Percentiles rank a stretch among this genome's conserved stretches.
Conservation (phyloP, 2,797 vertebrate genomes). For the Oreonectes daqikongensis region DNA sequence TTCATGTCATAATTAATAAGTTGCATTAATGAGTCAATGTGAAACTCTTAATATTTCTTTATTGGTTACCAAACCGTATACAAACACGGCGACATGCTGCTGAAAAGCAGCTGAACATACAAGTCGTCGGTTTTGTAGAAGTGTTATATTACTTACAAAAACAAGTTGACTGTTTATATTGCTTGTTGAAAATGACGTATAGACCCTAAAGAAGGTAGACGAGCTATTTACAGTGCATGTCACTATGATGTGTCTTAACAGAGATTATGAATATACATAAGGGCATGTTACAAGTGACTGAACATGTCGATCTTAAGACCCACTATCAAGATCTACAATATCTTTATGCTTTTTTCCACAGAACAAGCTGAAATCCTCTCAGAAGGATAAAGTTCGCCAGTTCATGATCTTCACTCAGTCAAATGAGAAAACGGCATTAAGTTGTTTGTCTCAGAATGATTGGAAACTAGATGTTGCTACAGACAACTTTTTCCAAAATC, state of each 20-base stretch:
- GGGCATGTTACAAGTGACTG: neutral
- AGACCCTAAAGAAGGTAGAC: neutral
- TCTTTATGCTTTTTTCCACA: constrained; percentile 59
- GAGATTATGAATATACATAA: neutral
- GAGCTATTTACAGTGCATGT: neutral
- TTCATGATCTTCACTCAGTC: constrained; percentile 99
- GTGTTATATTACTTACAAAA: neutral
- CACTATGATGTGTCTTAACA: neutral
- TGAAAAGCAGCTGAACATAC: neutral
- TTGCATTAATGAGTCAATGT: neutral
- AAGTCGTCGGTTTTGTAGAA: neutral
- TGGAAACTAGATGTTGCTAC: constrained; percentile 99
- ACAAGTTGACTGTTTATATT: neutral
- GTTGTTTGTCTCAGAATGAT: constrained; percentile 96
- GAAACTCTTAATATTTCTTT: neutral
- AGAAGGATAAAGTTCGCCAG: constrained; percentile 99
- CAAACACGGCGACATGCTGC: constrained; percentile 7
- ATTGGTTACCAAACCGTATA: neutral
- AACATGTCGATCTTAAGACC: neutral
- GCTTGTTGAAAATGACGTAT: neutral
- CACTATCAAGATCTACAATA: neutral
- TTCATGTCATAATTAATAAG: neutral
- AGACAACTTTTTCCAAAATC: constrained; percentile 98
- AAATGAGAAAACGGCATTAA: constrained; percentile 96
- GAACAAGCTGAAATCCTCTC: constrained; percentile 99